Evolutionary conservation across 23 tunicate genomes (phyloP).

Genomic region (Oikopleura dioica): DNA sequence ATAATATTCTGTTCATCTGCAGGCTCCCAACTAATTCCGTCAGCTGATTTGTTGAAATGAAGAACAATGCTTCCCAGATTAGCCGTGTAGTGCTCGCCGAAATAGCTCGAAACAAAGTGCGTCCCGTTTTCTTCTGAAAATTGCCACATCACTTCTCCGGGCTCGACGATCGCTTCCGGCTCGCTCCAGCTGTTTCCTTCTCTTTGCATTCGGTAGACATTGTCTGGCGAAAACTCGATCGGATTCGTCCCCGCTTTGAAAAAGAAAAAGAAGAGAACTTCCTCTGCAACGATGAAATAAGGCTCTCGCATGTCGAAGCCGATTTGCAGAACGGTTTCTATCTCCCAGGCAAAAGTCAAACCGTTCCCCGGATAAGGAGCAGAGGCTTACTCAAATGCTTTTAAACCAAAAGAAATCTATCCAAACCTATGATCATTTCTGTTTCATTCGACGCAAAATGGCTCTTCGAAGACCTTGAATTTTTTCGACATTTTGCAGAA

Average conservation of each 20-base stretch:
- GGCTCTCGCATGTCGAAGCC: neutral
- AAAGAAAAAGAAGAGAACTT: neutral
- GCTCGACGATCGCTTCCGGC: neutral
- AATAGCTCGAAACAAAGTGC: neutral
- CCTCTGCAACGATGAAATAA: neutral
- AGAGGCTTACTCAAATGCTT: too few relatives aligned
- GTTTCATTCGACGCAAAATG: neutral
- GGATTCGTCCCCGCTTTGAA: neutral
- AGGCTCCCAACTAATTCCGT: neutral
- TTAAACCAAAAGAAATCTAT: too few relatives aligned
- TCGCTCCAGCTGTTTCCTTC: neutral
- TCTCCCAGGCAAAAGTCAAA: neutral
- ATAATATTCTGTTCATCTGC: neutral
- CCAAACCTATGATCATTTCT: neutral
- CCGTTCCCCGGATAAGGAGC: neutral
- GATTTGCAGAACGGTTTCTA: neutral
- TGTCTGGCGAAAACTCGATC: neutral
- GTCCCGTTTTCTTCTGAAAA: neutral
- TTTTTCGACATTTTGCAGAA: too few relatives aligned
- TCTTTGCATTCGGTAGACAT: neutral
- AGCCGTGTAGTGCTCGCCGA: neutral
- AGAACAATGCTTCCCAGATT: neutral
- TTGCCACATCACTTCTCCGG: slow-evolving; percentile 2
- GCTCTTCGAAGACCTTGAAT: neutral
- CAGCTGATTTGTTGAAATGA: neutral